These are phyloP conservation scores for Nephotettix cincticeps DNA, from an alignment of 1,140 invertebrate genomes.

Conservation along the genomic window DNA sequence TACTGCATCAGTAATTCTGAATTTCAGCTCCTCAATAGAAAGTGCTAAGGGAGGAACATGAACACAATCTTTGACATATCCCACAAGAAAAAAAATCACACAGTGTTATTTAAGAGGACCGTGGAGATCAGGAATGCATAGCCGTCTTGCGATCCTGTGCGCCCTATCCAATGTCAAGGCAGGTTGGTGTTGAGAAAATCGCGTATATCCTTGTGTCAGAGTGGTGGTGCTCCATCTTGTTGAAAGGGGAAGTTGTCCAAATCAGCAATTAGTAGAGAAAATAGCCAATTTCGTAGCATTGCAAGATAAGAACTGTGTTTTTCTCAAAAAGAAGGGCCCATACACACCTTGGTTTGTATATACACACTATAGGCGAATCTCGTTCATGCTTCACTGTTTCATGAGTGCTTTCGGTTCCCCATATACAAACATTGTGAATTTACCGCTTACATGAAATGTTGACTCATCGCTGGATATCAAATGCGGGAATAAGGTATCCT, in stretches of 20 bases:
- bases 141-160: constrained; percentile 5
- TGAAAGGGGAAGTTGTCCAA: neutral
- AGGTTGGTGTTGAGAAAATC: neutral
- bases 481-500: neutral
- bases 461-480: constrained; percentile 28
- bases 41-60: neutral
- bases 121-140: neutral
- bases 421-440: constrained; percentile 21
- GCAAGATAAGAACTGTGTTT: constrained; percentile 28
- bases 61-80: constrained; percentile 11
- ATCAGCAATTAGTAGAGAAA: neutral
- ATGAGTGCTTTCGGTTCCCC: constrained; percentile 26
- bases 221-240: constrained; percentile 9
- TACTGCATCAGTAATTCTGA: neutral
- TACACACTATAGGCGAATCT: constrained; percentile 16
- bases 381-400: constrained; percentile 18
- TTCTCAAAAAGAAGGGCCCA: constrained; percentile 22
- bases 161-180: neutral
- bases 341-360: constrained; percentile 23
- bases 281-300: constrained; percentile 16
- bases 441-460: constrained; percentile 17
- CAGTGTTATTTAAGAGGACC: constrained; percentile 6
- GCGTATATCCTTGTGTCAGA: neutral
- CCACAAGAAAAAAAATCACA: neutral
- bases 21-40: constrained; percentile 2